Evolutionary conservation across 23 tunicate species (phyloP).

Genomic region (Oikopleura vanhoeffeni): DNA sequence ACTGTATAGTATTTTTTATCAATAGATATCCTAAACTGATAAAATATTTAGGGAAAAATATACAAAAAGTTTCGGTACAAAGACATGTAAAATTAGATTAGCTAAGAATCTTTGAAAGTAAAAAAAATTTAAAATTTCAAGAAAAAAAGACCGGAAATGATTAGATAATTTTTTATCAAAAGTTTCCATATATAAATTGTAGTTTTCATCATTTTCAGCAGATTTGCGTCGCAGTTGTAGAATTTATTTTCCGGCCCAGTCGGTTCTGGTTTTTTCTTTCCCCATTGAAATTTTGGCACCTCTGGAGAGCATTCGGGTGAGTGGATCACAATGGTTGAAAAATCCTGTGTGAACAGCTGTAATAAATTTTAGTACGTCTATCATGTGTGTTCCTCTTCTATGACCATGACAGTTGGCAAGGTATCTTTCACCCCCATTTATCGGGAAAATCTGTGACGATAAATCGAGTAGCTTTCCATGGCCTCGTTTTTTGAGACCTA

Average conservation of each 20-base stretch:
- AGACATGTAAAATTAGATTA: too few species aligned
- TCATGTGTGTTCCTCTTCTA: background rate
- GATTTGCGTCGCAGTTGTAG: too few species aligned
- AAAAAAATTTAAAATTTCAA: too few species aligned
- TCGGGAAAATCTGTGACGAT: background rate
- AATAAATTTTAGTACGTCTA: background rate
- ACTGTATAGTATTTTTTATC: too few species aligned
- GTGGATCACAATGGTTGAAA: background rate
- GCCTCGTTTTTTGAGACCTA: background rate
- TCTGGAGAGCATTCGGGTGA: background rate
- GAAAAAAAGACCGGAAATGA: too few species aligned
- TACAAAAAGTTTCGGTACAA: too few species aligned
- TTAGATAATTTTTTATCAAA: too few species aligned
- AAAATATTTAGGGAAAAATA: too few species aligned
- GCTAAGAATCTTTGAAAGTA: too few species aligned
- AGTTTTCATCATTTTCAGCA: too few species aligned
- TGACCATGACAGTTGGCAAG: slow-evolving; percentile 7
- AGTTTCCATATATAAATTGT: too few species aligned
- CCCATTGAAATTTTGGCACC: background rate
- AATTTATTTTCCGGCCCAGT: background rate
- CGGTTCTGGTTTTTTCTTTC: background rate
- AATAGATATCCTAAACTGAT: too few species aligned
- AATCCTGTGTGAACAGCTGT: background rate
- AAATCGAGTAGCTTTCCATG: background rate
- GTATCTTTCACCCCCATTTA: background rate